A percentile compares a stretch with the other conserved stretches of the same genome.
Evolutionary conservation across 2,797 vertebrate species (phyloP).

Genomic region (Tachyglossus aculeatus): DNA sequence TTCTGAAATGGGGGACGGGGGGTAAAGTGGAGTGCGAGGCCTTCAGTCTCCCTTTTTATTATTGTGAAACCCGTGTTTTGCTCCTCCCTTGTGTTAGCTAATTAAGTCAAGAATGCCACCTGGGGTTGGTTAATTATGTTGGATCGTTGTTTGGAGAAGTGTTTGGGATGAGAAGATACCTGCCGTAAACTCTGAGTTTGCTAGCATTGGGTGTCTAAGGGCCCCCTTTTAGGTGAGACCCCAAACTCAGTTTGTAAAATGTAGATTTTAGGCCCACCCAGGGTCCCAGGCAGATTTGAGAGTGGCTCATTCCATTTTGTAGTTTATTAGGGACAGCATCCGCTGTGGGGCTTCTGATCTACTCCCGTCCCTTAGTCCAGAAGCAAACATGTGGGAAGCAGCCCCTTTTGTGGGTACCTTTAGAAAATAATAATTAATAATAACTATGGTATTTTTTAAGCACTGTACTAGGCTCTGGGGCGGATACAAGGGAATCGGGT

Average conservation of each 20-base stretch:
- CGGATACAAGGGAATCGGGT: no score
- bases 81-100: constrained; percentile 15
- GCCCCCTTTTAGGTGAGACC: not conserved
- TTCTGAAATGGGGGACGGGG: not conserved
- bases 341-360: no score
- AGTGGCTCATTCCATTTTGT: not conserved
- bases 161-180: no score
- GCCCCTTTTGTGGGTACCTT: no score
- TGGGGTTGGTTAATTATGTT: not conserved
- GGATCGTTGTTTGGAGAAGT: no score
- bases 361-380: no score
- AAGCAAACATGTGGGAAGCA: no score
- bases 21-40: no score
- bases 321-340: not conserved
- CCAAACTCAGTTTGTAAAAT: not conserved
- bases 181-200: not conserved
- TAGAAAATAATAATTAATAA: no score
- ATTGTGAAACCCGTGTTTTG: not conserved
- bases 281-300: not conserved
- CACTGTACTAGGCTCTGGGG: no score
- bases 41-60: no score
- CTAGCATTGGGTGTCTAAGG: not conserved
- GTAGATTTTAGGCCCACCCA: not conserved
- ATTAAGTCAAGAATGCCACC: not conserved
- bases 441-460: no score